Evolutionary conservation across 2,113 vertebrate genomes (phyloP).

Genomic region (Cromileptes altivelis): DNA sequence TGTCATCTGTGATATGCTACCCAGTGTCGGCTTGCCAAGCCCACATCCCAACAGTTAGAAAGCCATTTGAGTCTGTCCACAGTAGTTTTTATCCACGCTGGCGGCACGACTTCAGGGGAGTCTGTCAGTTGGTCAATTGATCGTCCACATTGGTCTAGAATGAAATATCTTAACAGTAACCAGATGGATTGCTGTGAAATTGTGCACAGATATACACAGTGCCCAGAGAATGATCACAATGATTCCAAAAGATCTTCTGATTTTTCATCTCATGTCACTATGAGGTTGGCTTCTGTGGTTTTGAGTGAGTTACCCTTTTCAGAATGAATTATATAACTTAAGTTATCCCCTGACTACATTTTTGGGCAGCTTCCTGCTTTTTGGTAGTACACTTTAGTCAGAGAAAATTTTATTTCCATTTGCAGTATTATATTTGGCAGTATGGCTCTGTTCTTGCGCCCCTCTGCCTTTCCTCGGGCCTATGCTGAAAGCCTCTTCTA

Average conservation of each 20-base stretch:
- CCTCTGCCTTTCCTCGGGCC: too few species aligned
- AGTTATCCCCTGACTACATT: not conserved
- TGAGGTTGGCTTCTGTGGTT: too few species aligned
- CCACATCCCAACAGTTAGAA: constrained; percentile 20
- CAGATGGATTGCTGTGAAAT: not conserved
- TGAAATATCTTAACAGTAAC: not conserved
- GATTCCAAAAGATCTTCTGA: too few species aligned
- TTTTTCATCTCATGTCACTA: not conserved
- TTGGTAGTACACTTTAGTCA: too few species aligned
- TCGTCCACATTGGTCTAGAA: not conserved
- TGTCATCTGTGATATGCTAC: constrained; percentile 41
- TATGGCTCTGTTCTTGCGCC: too few species aligned
- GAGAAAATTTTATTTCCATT: too few species aligned
- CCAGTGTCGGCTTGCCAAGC: not conserved
- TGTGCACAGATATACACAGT: not conserved
- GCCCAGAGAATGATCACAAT: not conserved
- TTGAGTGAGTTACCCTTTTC: not conserved
- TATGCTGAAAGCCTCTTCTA: too few species aligned
- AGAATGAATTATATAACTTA: not conserved
- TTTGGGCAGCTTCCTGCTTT: too few species aligned
- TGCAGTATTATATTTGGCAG: too few species aligned
- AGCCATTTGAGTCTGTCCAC: constrained; percentile 22
- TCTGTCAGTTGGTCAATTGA: not conserved
- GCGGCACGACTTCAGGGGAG: not conserved
- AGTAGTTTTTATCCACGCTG: constrained; percentile 9